Base-by-base conservation (phyloP, 2,113 vertebrate species). In the Uria aalge region DNA sequence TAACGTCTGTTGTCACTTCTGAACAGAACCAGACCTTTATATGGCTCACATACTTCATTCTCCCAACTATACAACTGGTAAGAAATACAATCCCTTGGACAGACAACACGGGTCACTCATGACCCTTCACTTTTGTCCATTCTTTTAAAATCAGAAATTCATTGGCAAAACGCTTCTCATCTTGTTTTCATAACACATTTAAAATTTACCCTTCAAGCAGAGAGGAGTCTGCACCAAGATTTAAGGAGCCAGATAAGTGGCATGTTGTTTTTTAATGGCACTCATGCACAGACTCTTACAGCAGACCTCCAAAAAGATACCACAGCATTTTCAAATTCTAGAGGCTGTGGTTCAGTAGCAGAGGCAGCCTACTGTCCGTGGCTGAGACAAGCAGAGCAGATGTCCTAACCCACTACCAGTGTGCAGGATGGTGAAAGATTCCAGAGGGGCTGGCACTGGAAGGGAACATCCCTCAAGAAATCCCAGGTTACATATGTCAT, bases 251-350 rank as follows among this genome's bases (percentile, higher is more conserved):
- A 78, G 6, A 15, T 63, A 59, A 29, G 34, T 38, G 48, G 11
- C 15, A 26, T 20, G 9, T 5, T 43, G 14, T 4, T 60, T 90
- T 71, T 45, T 40, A 57, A 48, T 11, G 32, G 27, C 32, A 12
- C 2, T 69, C 11, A 47, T 0, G 1, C 21, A 27, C 3, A 43
- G 43, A 48, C 12, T 41, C 7, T 24, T 30, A 27, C 3, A 24
- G 62, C 48, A 77, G 30, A 67, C 8, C 21, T 74, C 43, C 30
- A 50, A 56, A 59, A 85, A 81, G 4, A 6, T 22, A 56, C 6
- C 36, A 22, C 5, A 67, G 19, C 15, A 34, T 50, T 82, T 71
- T 81, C 50, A 83, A 29, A 59, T 15, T 30, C 74, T 56, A 1
- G 16, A 12, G 5, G 34, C 11, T 67, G 9, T 12, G 1, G 0